Evolutionary conservation across 1,140 invertebrate genomes (phyloP).

Genomic region (Bombus ignitus): DNA sequence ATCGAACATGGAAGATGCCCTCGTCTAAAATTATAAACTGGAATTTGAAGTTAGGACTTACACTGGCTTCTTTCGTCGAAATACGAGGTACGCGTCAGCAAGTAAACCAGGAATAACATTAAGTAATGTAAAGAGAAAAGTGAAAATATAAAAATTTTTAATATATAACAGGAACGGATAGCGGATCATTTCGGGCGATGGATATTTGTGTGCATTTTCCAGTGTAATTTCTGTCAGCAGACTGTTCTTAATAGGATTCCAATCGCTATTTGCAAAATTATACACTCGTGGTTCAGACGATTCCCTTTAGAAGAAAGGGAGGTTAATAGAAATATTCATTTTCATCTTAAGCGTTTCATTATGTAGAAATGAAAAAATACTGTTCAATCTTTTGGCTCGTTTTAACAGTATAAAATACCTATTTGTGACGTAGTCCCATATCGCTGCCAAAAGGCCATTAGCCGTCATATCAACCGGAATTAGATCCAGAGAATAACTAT

Average conservation of each 20-base stretch:
- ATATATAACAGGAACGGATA: conserved; percentile 48
- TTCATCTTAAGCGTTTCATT: neutral
- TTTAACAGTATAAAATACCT: conserved; percentile 56
- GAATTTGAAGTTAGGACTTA: too few species aligned
- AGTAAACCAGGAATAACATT: conserved; percentile 86
- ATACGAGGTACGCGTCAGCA: conserved; percentile 76
- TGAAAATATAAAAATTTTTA: conserved; percentile 59
- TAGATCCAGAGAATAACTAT: conserved; percentile 81
- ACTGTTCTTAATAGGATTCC: neutral
- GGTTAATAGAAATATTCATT: neutral
- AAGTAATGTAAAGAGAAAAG: conserved; percentile 77
- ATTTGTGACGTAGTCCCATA: conserved; percentile 85
- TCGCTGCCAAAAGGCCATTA: conserved; percentile 89
- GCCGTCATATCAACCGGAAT: conserved; percentile 93
- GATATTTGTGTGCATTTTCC: neutral
- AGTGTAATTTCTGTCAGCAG: accelerated
- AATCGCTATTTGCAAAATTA: conserved; percentile 84
- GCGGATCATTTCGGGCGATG: conserved; percentile 50
- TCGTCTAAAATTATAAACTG: too few species aligned
- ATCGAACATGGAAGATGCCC: too few species aligned
- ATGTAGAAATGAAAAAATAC: conserved; percentile 1
- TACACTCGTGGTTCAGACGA: conserved; percentile 82
- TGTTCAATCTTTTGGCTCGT: neutral
- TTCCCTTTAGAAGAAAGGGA: conserved; percentile 61
- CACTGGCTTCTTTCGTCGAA: too few species aligned